Evolutionary conservation across 2,113 vertebrate genomes (phyloP).

Genomic region (Gracilinanus agilis): DNA sequence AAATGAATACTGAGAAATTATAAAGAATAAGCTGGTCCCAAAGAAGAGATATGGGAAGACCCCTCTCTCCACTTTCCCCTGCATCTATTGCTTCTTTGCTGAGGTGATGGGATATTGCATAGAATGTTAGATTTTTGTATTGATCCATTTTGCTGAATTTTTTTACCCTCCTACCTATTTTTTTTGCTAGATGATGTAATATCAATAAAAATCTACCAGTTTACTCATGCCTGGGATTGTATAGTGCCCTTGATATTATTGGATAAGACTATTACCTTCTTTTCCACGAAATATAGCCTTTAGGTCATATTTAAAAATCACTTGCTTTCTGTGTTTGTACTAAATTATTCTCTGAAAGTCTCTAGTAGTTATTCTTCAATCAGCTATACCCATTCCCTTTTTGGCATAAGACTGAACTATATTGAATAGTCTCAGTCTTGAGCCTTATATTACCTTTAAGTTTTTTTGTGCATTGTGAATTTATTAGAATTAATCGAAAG

Average conservation of each 20-base stretch:
- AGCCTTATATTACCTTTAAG: neutral
- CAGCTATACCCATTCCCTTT: neutral
- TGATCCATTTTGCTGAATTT: neutral
- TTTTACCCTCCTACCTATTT: neutral
- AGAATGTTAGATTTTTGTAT: neutral
- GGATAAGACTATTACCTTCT: neutral
- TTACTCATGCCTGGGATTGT: neutral
- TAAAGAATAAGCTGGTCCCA: neutral
- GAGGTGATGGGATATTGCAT: neutral
- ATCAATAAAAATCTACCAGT: neutral
- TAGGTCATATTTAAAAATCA: neutral
- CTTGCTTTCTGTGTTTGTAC: neutral
- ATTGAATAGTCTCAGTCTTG: neutral
- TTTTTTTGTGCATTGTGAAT: neutral
- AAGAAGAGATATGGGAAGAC: slow-evolving; percentile 46
- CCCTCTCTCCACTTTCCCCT: slow-evolving; percentile 7
- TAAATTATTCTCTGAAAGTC: neutral
- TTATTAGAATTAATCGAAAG: neutral
- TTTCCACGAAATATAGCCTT: neutral
- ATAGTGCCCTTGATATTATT: neutral
- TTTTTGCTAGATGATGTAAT: neutral
- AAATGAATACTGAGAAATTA: neutral
- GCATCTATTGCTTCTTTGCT: neutral
- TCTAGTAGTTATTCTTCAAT: neutral
- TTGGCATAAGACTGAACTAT: neutral